Evolutionary conservation across 2,888 invertebrate species (phyloP).

Genomic region (Pterostichus madidus): DNA sequence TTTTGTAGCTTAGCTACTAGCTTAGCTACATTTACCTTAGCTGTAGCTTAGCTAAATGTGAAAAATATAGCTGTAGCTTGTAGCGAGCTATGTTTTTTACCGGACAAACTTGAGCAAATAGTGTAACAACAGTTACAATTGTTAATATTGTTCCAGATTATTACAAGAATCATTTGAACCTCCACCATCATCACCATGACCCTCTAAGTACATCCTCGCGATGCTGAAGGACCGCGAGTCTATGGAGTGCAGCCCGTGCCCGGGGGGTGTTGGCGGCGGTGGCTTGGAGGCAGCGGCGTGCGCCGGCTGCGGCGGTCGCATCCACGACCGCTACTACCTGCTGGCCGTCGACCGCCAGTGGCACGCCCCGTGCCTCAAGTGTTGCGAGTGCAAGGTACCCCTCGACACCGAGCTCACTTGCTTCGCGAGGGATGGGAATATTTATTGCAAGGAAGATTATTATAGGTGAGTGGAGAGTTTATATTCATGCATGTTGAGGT

Average conservation of each 20-base stretch:
- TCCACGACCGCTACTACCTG: constrained; percentile 85
- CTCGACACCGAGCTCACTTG: constrained; percentile 93
- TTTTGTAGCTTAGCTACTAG: no score
- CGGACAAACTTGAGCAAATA: no score
- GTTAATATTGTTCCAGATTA: no score
- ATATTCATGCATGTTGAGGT: not conserved
- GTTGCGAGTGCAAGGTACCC: constrained; percentile 91
- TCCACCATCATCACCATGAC: not conserved
- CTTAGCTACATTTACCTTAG: no score
- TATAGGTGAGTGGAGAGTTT: constrained; percentile 84
- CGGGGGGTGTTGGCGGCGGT: constrained; percentile 74
- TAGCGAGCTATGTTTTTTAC: no score
- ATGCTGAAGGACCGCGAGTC: constrained; percentile 86
- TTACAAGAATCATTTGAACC: no score
- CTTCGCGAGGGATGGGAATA: constrained; percentile 92
- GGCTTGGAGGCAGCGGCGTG: constrained; percentile 76
- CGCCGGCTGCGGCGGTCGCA: constrained; percentile 82
- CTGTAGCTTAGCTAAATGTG: no score
- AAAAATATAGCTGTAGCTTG: no score
- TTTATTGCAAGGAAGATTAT: constrained; percentile 97
- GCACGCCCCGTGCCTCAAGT: constrained; percentile 91
- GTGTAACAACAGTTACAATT: no score
- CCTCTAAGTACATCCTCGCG: constrained; percentile 59
- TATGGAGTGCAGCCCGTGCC: constrained; percentile 78
- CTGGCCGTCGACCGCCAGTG: constrained; percentile 93